Evolutionary conservation across 2,113 vertebrate genomes (phyloP).

Genomic region (Lota lota): DNA sequence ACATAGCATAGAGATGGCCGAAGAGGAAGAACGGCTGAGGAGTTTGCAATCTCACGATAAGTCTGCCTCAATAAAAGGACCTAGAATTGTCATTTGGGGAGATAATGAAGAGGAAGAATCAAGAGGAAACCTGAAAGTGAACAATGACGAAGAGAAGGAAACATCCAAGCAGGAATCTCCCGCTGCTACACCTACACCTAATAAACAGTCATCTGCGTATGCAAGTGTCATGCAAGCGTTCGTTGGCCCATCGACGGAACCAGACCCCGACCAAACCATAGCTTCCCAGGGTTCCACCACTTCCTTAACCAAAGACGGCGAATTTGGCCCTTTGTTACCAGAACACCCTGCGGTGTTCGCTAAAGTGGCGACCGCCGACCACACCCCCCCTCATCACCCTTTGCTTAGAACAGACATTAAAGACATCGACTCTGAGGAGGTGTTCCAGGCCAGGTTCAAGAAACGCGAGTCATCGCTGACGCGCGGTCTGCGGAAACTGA

Average conservation of each 20-base stretch:
- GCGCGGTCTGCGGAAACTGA: constrained; percentile 82
- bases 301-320: constrained; percentile 5
- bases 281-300: neutral
- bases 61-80: constrained; percentile 39
- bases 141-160: constrained; percentile 20
- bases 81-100: constrained; percentile 53
- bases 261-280: constrained; percentile 5
- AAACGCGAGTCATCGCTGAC: constrained; percentile 85
- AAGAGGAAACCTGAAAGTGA: constrained; percentile 22
- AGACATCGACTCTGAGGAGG: constrained; percentile 88
- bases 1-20: constrained; percentile 10
- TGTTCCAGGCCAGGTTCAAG: constrained; percentile 95
- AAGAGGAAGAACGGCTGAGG: constrained; percentile 10
- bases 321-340: constrained; percentile 10
- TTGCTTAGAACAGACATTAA: constrained; percentile 75
- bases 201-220: constrained; percentile 56
- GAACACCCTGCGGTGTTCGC: constrained; percentile 74
- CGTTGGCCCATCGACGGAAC: constrained; percentile 30
- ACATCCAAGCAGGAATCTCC: constrained; percentile 11
- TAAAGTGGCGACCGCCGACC: constrained; percentile 55
- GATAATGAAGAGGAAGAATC: constrained; percentile 35
- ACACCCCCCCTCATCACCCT: constrained; percentile 35
- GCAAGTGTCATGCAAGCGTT: constrained; percentile 76
- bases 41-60: constrained; percentile 10
- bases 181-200: constrained; percentile 11